These are phyloP conservation scores for Erithacus rubecula DNA, from an alignment of 2,797 vertebrate genomes.

Conservation along the genomic window DNA sequence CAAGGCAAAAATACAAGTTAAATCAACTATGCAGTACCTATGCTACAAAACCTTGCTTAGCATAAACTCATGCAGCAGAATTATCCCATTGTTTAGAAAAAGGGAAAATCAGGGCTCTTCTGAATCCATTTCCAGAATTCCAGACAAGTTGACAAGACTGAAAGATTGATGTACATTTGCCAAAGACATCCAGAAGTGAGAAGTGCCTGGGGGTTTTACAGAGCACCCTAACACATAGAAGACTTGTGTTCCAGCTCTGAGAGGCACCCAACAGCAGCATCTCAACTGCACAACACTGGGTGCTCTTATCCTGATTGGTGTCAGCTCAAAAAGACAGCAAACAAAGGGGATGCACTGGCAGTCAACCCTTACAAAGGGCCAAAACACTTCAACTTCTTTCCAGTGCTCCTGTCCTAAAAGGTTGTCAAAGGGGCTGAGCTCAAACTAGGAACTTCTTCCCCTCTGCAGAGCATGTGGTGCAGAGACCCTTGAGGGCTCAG, in stretches of 20 bases:
- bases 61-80: background rate
- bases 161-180: background rate
- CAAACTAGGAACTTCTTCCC: background rate
- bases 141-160: background rate
- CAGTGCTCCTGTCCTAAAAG: background rate
- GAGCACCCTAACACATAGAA: background rate
- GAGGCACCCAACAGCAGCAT: background rate
- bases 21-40: background rate
- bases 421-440: background rate
- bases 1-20: background rate
- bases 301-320: background rate
- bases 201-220: background rate
- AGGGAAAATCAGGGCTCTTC: background rate
- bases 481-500: background rate
- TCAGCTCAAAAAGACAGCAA: background rate
- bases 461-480: accelerated
- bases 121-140: background rate
- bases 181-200: background rate
- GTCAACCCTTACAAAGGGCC: background rate
- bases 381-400: background rate
- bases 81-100: background rate
- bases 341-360: background rate
- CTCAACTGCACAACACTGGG: background rate
- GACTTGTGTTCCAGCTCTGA: background rate
- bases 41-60: background rate